Evolutionary conservation across 2,888 invertebrate genomes (phyloP).

Genomic region (Coelogynopora nodosa): DNA sequence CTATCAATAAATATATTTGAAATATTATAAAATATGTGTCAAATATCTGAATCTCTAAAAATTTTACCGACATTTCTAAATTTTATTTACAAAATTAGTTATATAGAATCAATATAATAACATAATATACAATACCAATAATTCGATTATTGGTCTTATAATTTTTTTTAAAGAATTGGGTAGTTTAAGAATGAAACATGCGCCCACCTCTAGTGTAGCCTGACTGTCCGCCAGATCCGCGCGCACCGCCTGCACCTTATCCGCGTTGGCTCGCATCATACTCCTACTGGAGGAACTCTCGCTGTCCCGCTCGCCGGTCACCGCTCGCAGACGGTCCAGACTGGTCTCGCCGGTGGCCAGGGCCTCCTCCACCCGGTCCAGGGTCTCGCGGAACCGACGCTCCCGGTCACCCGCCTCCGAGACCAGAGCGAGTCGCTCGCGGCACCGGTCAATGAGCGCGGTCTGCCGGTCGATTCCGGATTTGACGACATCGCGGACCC

Average conservation of each 20-base stretch:
- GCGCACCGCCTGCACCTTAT: background rate
- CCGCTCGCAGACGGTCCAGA: conserved; percentile 33
- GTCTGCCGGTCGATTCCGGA: conserved; percentile 6
- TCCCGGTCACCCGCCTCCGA: conserved; percentile 24
- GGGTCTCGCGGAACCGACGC: background rate
- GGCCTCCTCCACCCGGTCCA: background rate
- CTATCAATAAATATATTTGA: too few species aligned
- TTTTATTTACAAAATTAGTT: too few species aligned
- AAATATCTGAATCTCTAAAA: too few species aligned
- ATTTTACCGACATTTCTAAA: too few species aligned
- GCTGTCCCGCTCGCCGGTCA: background rate
- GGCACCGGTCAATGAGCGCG: conserved; percentile 33
- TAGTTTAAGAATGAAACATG: background rate
- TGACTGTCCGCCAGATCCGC: conserved; percentile 27
- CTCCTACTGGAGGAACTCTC: background rate
- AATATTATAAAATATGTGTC: too few species aligned
- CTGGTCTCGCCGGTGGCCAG: background rate
- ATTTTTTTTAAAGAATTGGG: background rate
- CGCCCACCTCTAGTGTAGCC: background rate
- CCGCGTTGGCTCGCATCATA: conserved; percentile 19
- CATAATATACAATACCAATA: background rate
- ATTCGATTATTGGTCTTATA: background rate
- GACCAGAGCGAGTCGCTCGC: conserved; percentile 5
- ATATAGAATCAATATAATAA: too few species aligned
- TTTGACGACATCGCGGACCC: conserved; percentile 32